Base-by-base conservation (phyloP, 1,140 invertebrate genomes). In the Rhizoglyphus robini region DNA sequence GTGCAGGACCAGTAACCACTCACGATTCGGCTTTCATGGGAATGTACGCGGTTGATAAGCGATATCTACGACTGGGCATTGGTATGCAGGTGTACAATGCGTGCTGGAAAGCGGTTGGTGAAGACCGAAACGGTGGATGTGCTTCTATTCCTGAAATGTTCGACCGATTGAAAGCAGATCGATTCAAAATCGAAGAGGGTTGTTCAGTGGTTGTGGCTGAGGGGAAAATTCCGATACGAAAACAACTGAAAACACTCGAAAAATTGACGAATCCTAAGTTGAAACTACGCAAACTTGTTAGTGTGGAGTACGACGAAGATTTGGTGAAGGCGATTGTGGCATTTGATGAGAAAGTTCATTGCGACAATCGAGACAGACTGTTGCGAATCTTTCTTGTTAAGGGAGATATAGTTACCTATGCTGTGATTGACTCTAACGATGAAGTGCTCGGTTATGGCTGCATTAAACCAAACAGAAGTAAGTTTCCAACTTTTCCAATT, bases 1-100 rank as follows among this genome's bases (percentile, higher is more conserved):
- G 70, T 61, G 27, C 49, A 30, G 66, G 66, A 4, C 63, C 69
- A 5, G 30, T 68, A 13, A 67, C 67, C 15, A 62, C 66, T 59
- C 63, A 68, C 38, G 51, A 68, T 27, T 49, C 71, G 3, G 64
- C 65, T 3, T 71, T 72, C 65, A n/a, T 72, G 29, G 71, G 71
- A 4, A 25, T 72, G 0, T 72, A 72, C 32, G 63, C 38, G 2
- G 69, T 70, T 13, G 47, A 64, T 1, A 63, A 65, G n/a, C 32
- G 68, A 20, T 70, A 66, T 49, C 67, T 63, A 41, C 61, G 67
- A 11, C 29, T n/a, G 8, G 71, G 71, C 13, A 60, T 72, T 57
- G 71, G 71, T 20, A 36, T 29, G 4, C 31, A 71, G 64, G 46
- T 71, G 41, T 71, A 51, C 27, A 25, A 48, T n/a, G 5, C 13